phyloP scores from a whole-genome alignment of 2,113 vertebrate species.

The Stigmatopora argus region DNA sequence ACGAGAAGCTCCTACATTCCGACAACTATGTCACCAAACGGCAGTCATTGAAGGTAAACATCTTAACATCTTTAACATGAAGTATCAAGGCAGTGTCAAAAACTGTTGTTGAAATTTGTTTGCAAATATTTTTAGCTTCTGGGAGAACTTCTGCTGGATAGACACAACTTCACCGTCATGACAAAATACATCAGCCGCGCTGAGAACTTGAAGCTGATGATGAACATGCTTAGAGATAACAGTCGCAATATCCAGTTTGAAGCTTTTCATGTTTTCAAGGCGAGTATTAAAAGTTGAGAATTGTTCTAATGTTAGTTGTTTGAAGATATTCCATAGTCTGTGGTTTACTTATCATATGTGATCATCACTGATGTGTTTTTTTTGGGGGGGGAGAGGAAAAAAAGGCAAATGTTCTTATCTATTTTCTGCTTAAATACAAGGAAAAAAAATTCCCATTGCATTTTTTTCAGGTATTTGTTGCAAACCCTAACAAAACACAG shows the following conservation, averaged over 20 bases:
- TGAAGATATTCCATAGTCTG: no score
- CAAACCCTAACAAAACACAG: constrained; percentile 95
- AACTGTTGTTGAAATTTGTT: not conserved
- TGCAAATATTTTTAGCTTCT: constrained; percentile 73
- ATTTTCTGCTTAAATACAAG: not conserved
- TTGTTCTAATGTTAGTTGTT: not conserved
- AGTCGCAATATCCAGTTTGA: constrained; percentile 98
- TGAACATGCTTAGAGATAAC: constrained; percentile 93
- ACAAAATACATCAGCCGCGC: constrained; percentile 93
- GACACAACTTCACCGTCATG: constrained; percentile 95
- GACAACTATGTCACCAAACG: constrained; percentile 98
- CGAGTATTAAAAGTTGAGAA: constrained; percentile 29
- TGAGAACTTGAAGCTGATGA: constrained; percentile 96
- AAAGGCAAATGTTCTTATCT: not conserved
- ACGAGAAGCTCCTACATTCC: constrained; percentile 94
- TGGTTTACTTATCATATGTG: no score
- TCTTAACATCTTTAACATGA: not conserved
- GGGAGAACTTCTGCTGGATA: constrained; percentile 89
- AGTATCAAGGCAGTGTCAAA: no score
- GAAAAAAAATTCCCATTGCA: constrained; percentile 5
- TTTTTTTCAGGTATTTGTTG: constrained; percentile 86
- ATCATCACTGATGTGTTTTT: no score
- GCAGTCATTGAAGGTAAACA: constrained; percentile 90
- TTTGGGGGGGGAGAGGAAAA: no score
- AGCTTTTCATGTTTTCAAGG: constrained; percentile 98